Percentiles rank a stretch among this genome's conserved stretches.
Conservation (phyloP, 2,888 invertebrate species). For the Spodoptera littoralis region DNA sequence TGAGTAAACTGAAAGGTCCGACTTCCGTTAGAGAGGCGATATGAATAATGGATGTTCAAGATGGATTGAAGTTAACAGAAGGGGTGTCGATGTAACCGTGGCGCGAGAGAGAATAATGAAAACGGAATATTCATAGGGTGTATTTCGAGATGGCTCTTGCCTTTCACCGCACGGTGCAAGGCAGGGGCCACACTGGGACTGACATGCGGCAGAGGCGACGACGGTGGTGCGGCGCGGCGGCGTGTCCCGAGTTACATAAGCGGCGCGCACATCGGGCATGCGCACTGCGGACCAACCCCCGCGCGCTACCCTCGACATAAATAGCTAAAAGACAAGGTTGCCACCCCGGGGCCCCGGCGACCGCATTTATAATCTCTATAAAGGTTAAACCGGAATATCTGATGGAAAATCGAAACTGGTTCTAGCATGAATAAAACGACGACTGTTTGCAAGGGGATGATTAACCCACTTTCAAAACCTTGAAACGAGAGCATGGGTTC, state of each 20-base stretch:
- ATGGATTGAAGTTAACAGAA: constrained; percentile 36
- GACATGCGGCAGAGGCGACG: constrained; percentile 63
- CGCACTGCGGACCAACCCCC: constrained; percentile 79
- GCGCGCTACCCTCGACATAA: constrained; percentile 84
- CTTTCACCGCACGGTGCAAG: constrained; percentile 41
- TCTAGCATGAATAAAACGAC: constrained; percentile 68
- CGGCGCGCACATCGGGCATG: constrained; percentile 77
- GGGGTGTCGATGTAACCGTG: constrained; percentile 8
- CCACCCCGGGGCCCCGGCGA: constrained; percentile 84
- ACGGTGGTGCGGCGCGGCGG: constrained; percentile 61
- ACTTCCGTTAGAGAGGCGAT: constrained; percentile 39
- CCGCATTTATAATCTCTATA: constrained; percentile 87
- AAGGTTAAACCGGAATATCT: constrained; percentile 87
- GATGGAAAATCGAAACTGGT: constrained; percentile 81
- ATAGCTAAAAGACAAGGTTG: constrained; percentile 88
- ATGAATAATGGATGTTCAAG: constrained; percentile 32
- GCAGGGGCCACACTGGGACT: constrained; percentile 54
- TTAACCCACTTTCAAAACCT: constrained; percentile 55
- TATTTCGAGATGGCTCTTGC: constrained; percentile 19
- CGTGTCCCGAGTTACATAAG: constrained; percentile 83
- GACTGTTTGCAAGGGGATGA: constrained; percentile 60
- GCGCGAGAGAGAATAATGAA: constrained; percentile 16
- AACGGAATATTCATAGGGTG: constrained; percentile 22
- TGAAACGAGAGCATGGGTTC: constrained; percentile 25
- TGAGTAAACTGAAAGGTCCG: constrained; percentile 41